Percentiles rank a stretch among this genome's conserved stretches.
These are phyloP conservation scores for Pygmarrhopalites habei DNA, from an alignment of 1,140 invertebrate genomes.

Conservation along the genomic window DNA sequence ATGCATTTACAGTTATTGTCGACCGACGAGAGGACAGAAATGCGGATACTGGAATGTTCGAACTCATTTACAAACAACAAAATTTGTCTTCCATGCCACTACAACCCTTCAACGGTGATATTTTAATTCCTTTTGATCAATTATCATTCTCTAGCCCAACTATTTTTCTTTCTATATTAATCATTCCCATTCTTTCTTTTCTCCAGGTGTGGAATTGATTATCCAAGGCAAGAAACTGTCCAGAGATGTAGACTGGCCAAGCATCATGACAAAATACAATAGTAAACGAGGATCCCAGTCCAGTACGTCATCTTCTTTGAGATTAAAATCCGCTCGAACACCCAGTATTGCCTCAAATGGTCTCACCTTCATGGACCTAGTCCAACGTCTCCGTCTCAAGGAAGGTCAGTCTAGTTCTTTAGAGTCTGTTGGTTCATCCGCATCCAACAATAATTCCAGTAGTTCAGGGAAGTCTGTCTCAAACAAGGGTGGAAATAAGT, in stretches of 20 bases:
- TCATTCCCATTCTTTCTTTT: too few species aligned
- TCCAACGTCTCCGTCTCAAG: conserved; percentile 20
- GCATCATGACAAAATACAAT: conserved; percentile 31
- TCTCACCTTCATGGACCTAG: conserved; percentile 31
- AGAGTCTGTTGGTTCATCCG: background rate
- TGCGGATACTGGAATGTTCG: conserved; percentile 77
- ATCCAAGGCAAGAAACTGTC: conserved; percentile 56
- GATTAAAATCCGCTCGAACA: conserved; percentile 4
- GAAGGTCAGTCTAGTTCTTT: background rate
- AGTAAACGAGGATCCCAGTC: background rate
- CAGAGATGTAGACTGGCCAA: conserved; percentile 37
- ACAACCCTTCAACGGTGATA: conserved; percentile 80
- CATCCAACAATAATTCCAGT: background rate
- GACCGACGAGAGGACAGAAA: conserved; percentile 68
- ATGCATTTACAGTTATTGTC: conserved; percentile 73
- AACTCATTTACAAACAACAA: conserved; percentile 72
- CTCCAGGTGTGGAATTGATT: conserved; percentile 61
- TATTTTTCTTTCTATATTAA: too few species aligned
- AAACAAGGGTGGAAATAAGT: background rate
- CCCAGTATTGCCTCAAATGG: conserved; percentile 13
- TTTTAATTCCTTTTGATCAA: too few species aligned
- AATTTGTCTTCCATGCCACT: conserved; percentile 47
- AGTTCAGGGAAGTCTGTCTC: background rate
- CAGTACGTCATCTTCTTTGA: background rate
- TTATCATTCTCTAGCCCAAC: too few species aligned